These are phyloP conservation scores for Mnemiopsis leidyi DNA, from an alignment of 37 sponge, comb jelly and placozoan species.

Conservation along the genomic window DNA sequence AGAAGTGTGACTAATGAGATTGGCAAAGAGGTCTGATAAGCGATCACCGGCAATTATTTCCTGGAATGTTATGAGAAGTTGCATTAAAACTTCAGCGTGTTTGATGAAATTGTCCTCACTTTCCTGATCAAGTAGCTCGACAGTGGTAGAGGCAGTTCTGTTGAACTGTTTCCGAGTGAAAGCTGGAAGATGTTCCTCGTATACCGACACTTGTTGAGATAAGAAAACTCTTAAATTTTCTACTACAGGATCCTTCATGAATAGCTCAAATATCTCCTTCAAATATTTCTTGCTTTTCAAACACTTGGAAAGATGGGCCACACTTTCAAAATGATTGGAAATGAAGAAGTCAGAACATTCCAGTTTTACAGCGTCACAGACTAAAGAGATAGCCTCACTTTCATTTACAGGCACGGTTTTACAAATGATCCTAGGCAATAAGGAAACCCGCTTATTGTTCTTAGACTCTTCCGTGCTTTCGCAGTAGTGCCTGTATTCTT, in stretches of 20 bases:
- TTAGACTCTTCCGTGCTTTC: background rate
- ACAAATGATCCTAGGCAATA: background rate
- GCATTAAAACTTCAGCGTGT: background rate
- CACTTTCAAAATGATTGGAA: background rate
- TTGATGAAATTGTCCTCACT: background rate
- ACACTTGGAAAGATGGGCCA: background rate
- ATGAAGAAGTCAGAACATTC: slow-evolving; percentile 1
- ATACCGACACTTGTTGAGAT: slow-evolving; percentile 24
- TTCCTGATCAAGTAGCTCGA: background rate
- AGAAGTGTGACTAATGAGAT: background rate
- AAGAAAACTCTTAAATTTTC: background rate
- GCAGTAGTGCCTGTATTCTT: background rate
- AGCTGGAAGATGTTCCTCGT: background rate
- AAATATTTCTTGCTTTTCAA: slow-evolving; percentile 23
- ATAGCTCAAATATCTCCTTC: background rate
- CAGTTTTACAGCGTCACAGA: background rate
- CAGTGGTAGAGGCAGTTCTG: background rate
- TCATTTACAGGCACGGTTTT: background rate
- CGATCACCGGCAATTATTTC: background rate
- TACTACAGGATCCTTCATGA: background rate
- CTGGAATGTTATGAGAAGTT: background rate
- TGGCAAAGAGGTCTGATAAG: background rate
- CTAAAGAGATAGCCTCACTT: background rate
- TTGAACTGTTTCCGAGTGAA: background rate
- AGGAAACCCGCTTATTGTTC: background rate